These are phyloP conservation scores for Synanceia verrucosa DNA, from an alignment of 2,797 vertebrate species.

Conservation along the genomic window DNA sequence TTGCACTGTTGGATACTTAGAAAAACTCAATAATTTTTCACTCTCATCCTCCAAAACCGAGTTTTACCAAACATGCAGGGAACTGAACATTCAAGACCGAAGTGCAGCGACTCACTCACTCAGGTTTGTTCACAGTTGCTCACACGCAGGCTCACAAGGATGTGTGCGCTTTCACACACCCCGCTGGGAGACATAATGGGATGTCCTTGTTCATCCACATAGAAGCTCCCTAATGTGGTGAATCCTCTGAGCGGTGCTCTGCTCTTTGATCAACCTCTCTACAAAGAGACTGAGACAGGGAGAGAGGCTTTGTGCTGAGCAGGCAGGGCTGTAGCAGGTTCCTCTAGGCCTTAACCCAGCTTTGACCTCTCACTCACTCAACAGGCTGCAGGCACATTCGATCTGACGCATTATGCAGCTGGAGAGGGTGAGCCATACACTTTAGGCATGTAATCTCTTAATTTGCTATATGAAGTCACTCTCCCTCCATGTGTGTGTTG, in stretches of 20 bases:
- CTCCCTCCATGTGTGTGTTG: no score
- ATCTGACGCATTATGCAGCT: conserved; percentile 1
- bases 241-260: conserved; percentile 55
- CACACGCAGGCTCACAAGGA: not conserved
- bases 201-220: conserved; percentile 56
- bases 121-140: conserved; percentile 7
- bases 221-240: conserved; percentile 50
- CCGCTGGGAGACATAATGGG: conserved; percentile 57
- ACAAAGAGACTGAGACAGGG: conserved; percentile 52
- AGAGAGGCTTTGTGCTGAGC: conserved; percentile 69
- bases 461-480: no score
- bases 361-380: conserved; percentile 51
- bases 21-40: conserved; percentile 40
- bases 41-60: not conserved
- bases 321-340: conserved; percentile 49
- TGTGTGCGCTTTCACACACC: conserved; percentile 8
- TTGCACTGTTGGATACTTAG: conserved; percentile 12
- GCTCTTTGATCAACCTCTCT: conserved; percentile 65
- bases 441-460: not conserved
- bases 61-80: conserved; percentile 26
- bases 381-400: conserved; percentile 23
- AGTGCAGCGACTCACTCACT: conserved; percentile 10
- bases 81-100: not conserved
- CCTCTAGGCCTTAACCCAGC: conserved; percentile 56
- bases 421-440: not conserved